Evolutionary conservation across 1,140 invertebrate species (phyloP), one percentile per base, ranked within the genome.

Genomic region (Drosophila punjabiensis): DNA sequence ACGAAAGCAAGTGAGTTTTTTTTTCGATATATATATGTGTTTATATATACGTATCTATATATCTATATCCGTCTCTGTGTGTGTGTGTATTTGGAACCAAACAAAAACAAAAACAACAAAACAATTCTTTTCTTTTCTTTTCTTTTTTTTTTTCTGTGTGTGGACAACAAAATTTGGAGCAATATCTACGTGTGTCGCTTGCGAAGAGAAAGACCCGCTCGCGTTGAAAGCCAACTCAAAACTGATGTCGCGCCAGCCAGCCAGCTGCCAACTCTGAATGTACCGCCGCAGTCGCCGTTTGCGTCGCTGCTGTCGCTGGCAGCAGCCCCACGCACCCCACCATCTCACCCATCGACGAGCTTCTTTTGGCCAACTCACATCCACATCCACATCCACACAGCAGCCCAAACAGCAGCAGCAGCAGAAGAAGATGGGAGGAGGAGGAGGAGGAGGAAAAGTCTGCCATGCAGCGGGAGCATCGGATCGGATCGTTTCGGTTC

Each of bases 221-320:
- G 93, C 93, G 93, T 93, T 93, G 93, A 90, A 91, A 93, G 92
- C 92, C 92, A 93, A 93, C 93, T 93, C 93, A 93, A 93, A 93
- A 93, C 93, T 93, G 92, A 93, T 93, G 89, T 88, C 86, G 86
- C 86, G 86, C 79, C 59, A 90, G 82, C 86, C 60, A 90, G 84
- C 86, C 60, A 90, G 84, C 61, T 81, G 83, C 68, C 50, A 69
- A 69, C 68, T 71, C 85, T 82, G 86, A 90, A 90, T 78, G 48
- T 50, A 78, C 88, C 86, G 86, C 89, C 78, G 68, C 83, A 79
- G 79, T 70, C 81, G 76, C 67, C 56, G 66, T 65, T 30, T 60
- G 47, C 74, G 48, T 39, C 59, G 63, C 59, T 45, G 56, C 50
- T 41, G 45, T 13, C 43, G 62, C 73, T 30, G 65, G n/a, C 61